Evolutionary conservation across 2,888 invertebrate species (phyloP), one percentile per base, ranked within the genome.

Genomic region (Meta bourneti): DNA sequence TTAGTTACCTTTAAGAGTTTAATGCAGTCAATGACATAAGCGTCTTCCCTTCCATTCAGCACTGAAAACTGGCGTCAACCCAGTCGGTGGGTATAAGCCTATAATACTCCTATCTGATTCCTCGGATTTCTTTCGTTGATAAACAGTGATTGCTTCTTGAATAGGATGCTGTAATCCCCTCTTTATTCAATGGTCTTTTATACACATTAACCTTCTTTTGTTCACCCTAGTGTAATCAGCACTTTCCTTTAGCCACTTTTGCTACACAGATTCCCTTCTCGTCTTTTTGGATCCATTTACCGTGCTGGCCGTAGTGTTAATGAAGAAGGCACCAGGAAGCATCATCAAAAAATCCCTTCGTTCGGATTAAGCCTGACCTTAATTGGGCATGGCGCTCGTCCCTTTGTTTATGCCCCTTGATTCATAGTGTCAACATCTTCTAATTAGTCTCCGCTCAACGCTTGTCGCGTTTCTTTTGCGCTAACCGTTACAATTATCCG

Each of bases 121-220:
- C 61, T 70, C n/a, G 61, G 81, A 70, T 87, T 79, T 74, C 70
- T 83, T 87, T 61, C 72, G 54, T 77, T 79, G 91, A 87, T 87
- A 87, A 88, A 91, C 87, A 61, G 71, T 71, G 77, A 83, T 91
- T 91, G 69, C 79, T 77, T 79, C 82, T 87, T 91, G 71, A 87
- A 79, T 88, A 87, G 61, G 82, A 87, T 70, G 70, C 78, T 52
- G 71, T 88, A 87, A 91, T 87, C 81, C 72, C 72, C 51, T 86
- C 87, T 61, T 91, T 88, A 78, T 83, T 91, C 87, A 79, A 52
- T 72, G 74, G 72, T 72, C 72, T 88, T 61, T 91, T 78, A 91
- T 83, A 83, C 70, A 83, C 78, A 88, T 91, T 91, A 91, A 91
- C 91, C 49, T 54, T 79, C 77, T 83, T 79, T 75, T 75, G 78